These are phyloP conservation scores for Lemur catta DNA, from an alignment of 2,797 vertebrate genomes.

Conservation along the genomic window DNA sequence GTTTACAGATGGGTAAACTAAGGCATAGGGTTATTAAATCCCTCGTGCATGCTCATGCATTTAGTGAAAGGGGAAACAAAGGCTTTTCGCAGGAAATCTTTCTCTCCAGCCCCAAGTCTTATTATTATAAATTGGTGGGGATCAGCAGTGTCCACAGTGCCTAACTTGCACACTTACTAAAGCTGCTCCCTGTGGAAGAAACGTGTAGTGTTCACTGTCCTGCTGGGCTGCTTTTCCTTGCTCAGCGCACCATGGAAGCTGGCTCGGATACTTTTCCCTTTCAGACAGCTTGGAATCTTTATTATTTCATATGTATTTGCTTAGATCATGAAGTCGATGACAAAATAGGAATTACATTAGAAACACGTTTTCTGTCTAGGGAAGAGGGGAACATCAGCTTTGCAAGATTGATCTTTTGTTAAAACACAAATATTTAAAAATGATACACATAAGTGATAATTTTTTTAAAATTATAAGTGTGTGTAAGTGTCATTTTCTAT, in stretches of 20 bases:
- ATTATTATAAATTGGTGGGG: background rate
- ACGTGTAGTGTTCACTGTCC: accelerated
- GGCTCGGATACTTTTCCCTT: background rate
- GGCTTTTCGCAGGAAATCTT: accelerated
- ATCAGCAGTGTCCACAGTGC: background rate
- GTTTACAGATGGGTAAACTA: background rate
- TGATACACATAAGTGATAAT: too few species aligned
- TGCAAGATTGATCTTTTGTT: background rate
- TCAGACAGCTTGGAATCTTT: background rate
- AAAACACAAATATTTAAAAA: background rate
- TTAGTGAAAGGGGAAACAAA: background rate
- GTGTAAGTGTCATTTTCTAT: background rate
- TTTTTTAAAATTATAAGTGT: background rate
- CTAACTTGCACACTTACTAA: too few species aligned
- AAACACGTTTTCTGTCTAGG: background rate
- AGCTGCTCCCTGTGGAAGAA: accelerated
- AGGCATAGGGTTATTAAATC: background rate
- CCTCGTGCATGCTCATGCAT: background rate
- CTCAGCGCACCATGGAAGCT: accelerated
- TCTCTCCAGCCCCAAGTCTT: too few species aligned
- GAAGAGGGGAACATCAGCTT: background rate
- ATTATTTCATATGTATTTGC: background rate
- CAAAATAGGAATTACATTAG: accelerated
- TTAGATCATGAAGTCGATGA: background rate
- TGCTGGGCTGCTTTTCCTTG: background rate